These are phyloP conservation scores for Myotis vivesi DNA, from an alignment of 2,797 vertebrate species.

Conservation along the genomic window DNA sequence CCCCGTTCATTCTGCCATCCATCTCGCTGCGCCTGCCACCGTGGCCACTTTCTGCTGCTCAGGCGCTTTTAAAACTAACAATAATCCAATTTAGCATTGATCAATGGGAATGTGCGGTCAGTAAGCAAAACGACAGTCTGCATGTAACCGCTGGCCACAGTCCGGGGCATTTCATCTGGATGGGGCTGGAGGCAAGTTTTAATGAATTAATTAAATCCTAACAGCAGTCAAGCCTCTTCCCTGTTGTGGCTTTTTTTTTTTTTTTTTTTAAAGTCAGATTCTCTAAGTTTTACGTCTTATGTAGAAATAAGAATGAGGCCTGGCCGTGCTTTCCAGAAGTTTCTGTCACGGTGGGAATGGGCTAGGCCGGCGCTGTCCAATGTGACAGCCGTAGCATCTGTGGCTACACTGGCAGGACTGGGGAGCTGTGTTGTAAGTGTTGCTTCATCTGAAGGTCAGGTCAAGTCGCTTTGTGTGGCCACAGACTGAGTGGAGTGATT, in stretches of 20 bases:
- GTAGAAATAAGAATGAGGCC: neutral
- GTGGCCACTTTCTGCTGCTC: constrained; percentile 89
- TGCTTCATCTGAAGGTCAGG: neutral
- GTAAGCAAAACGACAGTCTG: constrained; percentile 88
- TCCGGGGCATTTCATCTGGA: constrained; percentile 40
- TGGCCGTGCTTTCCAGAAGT: accelerated
- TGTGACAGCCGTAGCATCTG: neutral
- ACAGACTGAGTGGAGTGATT: accelerated
- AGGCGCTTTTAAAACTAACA: constrained; percentile 91
- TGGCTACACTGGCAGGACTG: neutral
- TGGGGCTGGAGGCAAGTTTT: constrained; percentile 59
- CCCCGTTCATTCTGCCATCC: constrained; percentile 88
- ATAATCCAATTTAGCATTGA: constrained; percentile 93
- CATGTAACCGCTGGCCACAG: constrained; percentile 83
- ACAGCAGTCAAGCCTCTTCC: neutral
- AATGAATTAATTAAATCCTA: constrained; percentile 75
- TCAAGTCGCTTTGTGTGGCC: neutral
- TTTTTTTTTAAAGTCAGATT: neutral
- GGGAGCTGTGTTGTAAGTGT: neutral
- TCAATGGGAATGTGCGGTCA: constrained; percentile 91
- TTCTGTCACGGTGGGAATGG: neutral
- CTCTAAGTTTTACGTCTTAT: neutral
- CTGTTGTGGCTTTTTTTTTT: neutral
- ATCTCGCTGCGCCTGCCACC: constrained; percentile 87
- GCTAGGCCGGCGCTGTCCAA: accelerated